Evolutionary conservation across 2,113 vertebrate genomes (phyloP).

Genomic region (Ptychochromis oligacanthus): DNA sequence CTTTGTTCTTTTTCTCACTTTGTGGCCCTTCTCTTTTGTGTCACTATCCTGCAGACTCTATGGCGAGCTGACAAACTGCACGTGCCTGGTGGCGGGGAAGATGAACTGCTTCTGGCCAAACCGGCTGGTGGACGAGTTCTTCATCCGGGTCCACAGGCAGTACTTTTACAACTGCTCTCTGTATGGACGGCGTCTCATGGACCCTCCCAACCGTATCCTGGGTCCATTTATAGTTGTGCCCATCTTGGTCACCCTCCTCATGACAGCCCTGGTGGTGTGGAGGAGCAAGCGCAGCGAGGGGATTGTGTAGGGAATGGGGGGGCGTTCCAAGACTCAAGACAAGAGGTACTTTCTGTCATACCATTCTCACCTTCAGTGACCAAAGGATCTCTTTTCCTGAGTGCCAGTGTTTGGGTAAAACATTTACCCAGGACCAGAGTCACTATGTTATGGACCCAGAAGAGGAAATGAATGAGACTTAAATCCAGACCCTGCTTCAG

Average conservation of each 20-base stretch:
- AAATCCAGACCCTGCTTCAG: slow-evolving; percentile 13
- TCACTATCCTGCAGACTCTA: slow-evolving; percentile 80
- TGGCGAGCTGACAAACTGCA: slow-evolving; percentile 89
- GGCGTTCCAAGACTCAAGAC: background rate
- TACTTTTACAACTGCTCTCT: slow-evolving; percentile 89
- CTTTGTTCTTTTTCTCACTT: background rate
- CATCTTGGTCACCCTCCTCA: slow-evolving; percentile 87
- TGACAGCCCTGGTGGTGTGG: slow-evolving; percentile 93
- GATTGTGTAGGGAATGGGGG: slow-evolving; percentile 76
- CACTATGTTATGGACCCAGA: background rate
- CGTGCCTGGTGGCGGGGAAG: slow-evolving; percentile 77
- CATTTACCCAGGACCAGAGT: background rate
- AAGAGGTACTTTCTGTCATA: slow-evolving; percentile 13
- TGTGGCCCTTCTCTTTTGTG: slow-evolving; percentile 3
- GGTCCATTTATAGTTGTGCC: slow-evolving; percentile 90
- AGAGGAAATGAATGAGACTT: background rate
- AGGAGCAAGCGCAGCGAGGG: slow-evolving; percentile 89
- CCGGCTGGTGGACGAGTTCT: slow-evolving; percentile 88
- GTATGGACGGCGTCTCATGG: slow-evolving; percentile 83
- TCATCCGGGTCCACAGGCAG: slow-evolving; percentile 84
- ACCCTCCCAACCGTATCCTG: slow-evolving; percentile 87
- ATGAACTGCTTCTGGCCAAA: slow-evolving; percentile 94
- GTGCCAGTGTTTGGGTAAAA: background rate
- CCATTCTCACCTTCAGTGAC: slow-evolving; percentile 15
- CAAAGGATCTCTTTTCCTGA: slow-evolving; percentile 33